phyloP scores from a whole-genome alignment of 2,888 invertebrate genomes.

The Ariolimax columbianus region DNA sequence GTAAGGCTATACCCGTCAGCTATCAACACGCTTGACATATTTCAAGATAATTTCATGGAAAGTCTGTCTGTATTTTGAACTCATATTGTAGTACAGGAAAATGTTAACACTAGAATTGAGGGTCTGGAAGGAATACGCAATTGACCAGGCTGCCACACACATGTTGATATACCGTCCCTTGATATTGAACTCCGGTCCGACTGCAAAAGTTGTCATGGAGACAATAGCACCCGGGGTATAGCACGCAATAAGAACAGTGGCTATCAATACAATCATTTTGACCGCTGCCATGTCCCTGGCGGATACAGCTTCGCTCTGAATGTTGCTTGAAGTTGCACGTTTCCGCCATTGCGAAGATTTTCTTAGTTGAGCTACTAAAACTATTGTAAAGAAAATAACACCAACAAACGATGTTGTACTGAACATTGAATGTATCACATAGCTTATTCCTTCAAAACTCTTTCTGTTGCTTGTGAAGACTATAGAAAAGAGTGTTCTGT shows the following conservation, averaged over 20 bases:
- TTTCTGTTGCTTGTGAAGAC: background rate
- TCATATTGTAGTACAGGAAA: background rate
- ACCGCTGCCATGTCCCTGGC: background rate
- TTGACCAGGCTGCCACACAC: background rate
- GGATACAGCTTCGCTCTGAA: background rate
- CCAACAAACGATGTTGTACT: background rate
- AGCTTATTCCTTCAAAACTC: background rate
- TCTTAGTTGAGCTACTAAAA: background rate
- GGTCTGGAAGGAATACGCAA: background rate
- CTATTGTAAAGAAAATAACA: background rate
- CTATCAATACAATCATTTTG: slow-evolving; percentile 20
- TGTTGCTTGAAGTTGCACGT: background rate
- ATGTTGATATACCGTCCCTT: background rate
- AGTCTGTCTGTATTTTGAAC: background rate
- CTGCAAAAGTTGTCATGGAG: background rate
- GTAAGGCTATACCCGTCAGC: too few species aligned
- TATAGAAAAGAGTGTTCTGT: background rate
- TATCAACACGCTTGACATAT: too few species aligned
- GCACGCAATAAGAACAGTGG: background rate
- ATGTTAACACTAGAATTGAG: background rate
- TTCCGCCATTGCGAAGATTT: slow-evolving; percentile 4
- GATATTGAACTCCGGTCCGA: slow-evolving; percentile 13
- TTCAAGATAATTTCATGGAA: background rate
- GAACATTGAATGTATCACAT: background rate
- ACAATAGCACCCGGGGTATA: background rate